Evolutionary conservation across 2,113 vertebrate species (phyloP), one percentile per base, ranked within the genome.

Genomic region (Condylura cristata): DNA sequence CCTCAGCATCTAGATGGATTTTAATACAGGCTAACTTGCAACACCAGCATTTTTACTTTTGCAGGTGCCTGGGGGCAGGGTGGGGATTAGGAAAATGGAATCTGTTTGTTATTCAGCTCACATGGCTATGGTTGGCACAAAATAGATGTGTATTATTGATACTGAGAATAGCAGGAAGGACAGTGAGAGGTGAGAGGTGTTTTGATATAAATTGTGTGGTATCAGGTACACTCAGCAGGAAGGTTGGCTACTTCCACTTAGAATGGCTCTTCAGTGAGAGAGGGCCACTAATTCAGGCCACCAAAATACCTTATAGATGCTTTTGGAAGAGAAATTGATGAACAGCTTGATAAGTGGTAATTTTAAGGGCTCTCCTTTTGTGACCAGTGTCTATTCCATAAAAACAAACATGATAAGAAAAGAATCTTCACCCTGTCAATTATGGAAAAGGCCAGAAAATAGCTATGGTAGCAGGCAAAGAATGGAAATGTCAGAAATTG

Each of bases 101-200:
- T 53, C 61, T 93, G 32, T 89, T 80, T 74, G 61, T 89, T 80
- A 93, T 84, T 92, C 66, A 44, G 53, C 48, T 84, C 89, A 84
- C 8, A 2, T 9, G 44, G 65, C 71, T 63, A 20, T 39, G 51
- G 79, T 44, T 76, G 28, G 71, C 65, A 93, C 26, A 76, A 71
- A 84, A n/a, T 72, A 90, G 85, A 83, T 3, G 30, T 41, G 17
- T 3, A 44, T 79, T 86, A 66, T 53, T 44, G 83, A 86, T 89
- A 53, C 71, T 41, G 51, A 70, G 44, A 70, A 78, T 41, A 32
- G 8, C 10, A 51, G 76, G 51, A 30, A 48, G 58, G 51, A n/a
- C n/a, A 12, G 6, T 18, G 20, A 56, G 53, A 56, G 53, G 26
- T 48, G 70, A 86, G 32, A 80, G 3, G 30, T 32, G 46, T 37